Base-by-base conservation (phyloP, 2,797 vertebrate genomes). In the Catostomus latipinnis region DNA sequence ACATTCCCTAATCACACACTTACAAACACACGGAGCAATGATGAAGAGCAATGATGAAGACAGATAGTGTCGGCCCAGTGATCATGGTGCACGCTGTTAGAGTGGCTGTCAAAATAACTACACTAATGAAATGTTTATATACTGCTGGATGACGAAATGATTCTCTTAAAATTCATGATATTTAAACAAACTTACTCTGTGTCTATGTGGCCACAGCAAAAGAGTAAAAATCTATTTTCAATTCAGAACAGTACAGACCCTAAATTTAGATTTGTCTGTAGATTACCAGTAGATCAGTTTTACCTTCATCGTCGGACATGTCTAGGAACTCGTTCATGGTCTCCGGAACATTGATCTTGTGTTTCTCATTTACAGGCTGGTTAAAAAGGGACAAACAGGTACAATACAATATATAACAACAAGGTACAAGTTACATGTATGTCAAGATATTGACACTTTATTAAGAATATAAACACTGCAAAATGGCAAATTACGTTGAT, bases 221-320 rank as follows among this genome's bases (percentile, higher is more conserved):
- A 34, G 54, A 76, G 34, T 48, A 57, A 66, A 68, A 6, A 76
- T 56, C 5, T 5, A 4, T 43, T 68, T 60, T 0, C 56, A 61
- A 18, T 69, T 8, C 60, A 61, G 67, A 77, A 13, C n/a, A 45
- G 14, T 53, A 53, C 12, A 62, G 48, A 34, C 34, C 34, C 1
- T 34, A 34, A 34, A 34, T 34, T 34, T 34, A 34, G 34, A 34
- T 4, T 2, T 69, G 66, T n/a, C 12, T 66, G n/a, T 45, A 66
- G 7, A 65, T 45, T 2, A 79, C 34, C 6, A 16, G 16, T 43
- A 12, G 14, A 10, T 14, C 53, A 46, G 34, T 65, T 71, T 80
- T 95, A 99, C 98, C 97, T 96, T 99, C 98, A 86, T 99, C 98
- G 12, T 99, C 98, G 6, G 97, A 99, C 96, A 99, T 96, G 90